Conservation (phyloP, 1,140 invertebrate species). For the Cotesia vestalis region DNA sequence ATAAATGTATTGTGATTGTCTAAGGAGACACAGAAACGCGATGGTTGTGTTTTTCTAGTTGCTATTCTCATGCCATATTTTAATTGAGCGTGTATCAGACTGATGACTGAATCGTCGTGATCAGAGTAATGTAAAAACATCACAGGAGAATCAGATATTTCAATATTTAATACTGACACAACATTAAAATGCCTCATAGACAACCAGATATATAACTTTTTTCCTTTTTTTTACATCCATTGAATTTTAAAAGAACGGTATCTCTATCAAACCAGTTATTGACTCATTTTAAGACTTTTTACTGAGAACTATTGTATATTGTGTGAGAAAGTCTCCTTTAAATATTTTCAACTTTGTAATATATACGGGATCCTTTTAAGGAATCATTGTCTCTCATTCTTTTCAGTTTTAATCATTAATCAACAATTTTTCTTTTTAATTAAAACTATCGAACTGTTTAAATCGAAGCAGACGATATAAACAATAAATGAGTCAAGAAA, state of each 20-base stretch:
- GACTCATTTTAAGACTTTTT: too few species aligned
- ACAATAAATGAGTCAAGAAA: too few species aligned
- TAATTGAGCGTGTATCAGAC: slow-evolving; percentile 6
- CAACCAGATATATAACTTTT: background rate
- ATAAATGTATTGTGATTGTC: slow-evolving; percentile 14
- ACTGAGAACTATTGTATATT: too few species aligned
- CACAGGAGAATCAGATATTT: slow-evolving; percentile 16
- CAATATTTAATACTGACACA: slow-evolving; percentile 11
- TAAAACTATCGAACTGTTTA: too few species aligned
- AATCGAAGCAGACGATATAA: too few species aligned
- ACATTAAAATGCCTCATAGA: background rate
- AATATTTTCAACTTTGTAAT: too few species aligned
- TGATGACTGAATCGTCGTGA: slow-evolving; percentile 15
- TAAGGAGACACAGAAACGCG: background rate
- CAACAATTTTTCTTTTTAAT: too few species aligned
- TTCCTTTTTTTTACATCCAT: background rate
- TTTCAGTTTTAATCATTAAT: too few species aligned
- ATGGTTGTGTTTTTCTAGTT: slow-evolving; percentile 11
- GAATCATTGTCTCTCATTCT: too few species aligned
- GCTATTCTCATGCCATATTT: slow-evolving; percentile 17
- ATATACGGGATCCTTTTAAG: too few species aligned
- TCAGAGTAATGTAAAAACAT: slow-evolving; percentile 18
- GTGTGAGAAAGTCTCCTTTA: too few species aligned
- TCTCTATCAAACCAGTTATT: too few species aligned
- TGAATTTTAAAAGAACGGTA: background rate